Conservation (phyloP, 37 sponge, comb jelly and placozoan genomes). For the Oscarella lobularis region DNA sequence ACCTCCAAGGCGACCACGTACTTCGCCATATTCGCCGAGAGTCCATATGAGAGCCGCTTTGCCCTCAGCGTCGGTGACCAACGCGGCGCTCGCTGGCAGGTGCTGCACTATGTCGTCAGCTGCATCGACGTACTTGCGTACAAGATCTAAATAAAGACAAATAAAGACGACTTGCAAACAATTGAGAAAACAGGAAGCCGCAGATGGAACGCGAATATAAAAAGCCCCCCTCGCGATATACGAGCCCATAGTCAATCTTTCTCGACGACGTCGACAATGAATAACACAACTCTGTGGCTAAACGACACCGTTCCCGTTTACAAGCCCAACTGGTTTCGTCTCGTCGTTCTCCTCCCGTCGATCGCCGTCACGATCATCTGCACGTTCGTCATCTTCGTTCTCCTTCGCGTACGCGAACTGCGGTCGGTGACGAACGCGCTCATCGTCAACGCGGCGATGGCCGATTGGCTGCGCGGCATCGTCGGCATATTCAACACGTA, state of each 20-base stretch:
- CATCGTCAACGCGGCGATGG: not conserved
- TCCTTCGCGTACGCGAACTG: not conserved
- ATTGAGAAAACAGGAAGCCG: too few species aligned
- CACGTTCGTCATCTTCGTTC: not conserved
- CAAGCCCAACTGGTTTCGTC: not conserved
- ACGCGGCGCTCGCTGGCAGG: conserved; percentile 27
- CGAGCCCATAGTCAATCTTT: too few species aligned
- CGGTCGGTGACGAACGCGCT: not conserved
- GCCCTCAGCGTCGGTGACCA: conserved; percentile 44
- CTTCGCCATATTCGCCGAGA: conserved; percentile 90
- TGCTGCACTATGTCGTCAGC: conserved; percentile 62
- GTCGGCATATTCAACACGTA: not conserved
- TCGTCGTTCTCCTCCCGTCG: not conserved
- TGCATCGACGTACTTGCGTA: conserved; percentile 67
- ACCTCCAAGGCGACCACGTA: conserved; percentile 8
- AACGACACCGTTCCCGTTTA: not conserved
- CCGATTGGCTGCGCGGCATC: not conserved
- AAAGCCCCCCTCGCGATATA: too few species aligned
- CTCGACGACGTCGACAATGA: not conserved
- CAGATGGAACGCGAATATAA: too few species aligned
- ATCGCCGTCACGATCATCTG: not conserved
- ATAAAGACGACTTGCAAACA: too few species aligned
- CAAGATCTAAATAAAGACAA: conserved; percentile 53
- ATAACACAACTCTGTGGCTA: not conserved
- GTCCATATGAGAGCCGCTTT: conserved; percentile 82